Evolutionary conservation across 2,888 invertebrate species (phyloP).

Genomic region (Parapristionchus giblindavisi): DNA sequence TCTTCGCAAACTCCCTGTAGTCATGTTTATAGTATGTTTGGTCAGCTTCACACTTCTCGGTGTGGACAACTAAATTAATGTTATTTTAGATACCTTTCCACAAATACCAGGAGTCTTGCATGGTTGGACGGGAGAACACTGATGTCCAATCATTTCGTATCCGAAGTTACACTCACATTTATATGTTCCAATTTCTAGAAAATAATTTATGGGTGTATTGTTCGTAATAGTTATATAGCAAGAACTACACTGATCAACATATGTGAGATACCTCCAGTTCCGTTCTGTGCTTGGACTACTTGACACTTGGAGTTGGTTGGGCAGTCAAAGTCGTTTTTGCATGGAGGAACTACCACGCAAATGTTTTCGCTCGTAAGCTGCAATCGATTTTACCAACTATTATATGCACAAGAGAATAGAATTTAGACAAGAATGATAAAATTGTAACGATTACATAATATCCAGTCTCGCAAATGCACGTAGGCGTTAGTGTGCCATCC

Average conservation of each 20-base stretch:
- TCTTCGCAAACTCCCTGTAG: constrained; percentile 29
- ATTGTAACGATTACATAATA: not conserved
- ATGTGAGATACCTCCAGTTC: constrained; percentile 22
- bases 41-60: not conserved
- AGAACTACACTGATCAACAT: not conserved
- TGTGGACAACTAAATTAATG: not conserved
- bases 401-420: not conserved
- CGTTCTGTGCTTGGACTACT: constrained; percentile 33
- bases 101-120: constrained; percentile 20
- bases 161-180: constrained; percentile 6
- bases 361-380: not conserved
- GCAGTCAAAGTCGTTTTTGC: constrained; percentile 25
- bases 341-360: constrained; percentile 32
- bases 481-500: not conserved
- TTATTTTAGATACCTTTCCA: constrained; percentile 7
- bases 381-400: not conserved
- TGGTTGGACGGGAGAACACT: constrained; percentile 23
- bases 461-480: constrained; percentile 38
- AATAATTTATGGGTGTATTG: not conserved
- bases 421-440: no score
- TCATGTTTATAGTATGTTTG: not conserved
- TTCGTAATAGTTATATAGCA: not conserved
- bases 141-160: constrained; percentile 24
- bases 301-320: constrained; percentile 26
- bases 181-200: constrained; percentile 29